Conservation (phyloP, 2,888 invertebrate genomes). For the Eustalomyia histrio region DNA sequence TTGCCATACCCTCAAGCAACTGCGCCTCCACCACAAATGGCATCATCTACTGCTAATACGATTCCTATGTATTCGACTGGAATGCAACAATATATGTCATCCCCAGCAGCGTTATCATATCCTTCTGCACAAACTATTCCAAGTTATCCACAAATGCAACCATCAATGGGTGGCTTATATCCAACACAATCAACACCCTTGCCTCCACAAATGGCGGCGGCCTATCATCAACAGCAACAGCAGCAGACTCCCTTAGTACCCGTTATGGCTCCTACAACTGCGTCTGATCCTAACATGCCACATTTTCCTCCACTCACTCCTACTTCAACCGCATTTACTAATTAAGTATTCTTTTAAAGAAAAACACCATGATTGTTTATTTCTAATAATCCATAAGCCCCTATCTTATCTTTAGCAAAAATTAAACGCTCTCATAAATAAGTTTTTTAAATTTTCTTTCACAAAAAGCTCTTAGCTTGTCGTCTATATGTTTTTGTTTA, state of each 20-base stretch:
- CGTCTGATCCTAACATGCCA: constrained; percentile 22
- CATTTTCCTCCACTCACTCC: constrained; percentile 57
- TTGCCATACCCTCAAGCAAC: constrained; percentile 74
- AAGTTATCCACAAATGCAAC: constrained; percentile 78
- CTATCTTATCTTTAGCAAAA: background rate
- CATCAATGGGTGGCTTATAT: constrained; percentile 74
- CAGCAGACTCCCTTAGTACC: constrained; percentile 38
- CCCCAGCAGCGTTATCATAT: constrained; percentile 73
- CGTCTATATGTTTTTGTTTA: constrained; percentile 3
- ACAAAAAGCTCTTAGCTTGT: background rate
- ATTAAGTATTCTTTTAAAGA: constrained; percentile 61
- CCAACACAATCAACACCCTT: constrained; percentile 73
- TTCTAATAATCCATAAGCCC: background rate
- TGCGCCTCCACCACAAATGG: constrained; percentile 53
- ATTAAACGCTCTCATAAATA: background rate
- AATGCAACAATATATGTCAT: constrained; percentile 73
- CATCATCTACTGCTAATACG: constrained; percentile 48
- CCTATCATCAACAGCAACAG: constrained; percentile 60
- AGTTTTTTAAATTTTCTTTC: background rate
- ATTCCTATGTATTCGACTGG: constrained; percentile 75
- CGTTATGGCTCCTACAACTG: constrained; percentile 41
- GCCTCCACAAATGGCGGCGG: constrained; percentile 72
- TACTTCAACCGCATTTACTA: constrained; percentile 64
- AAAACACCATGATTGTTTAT: constrained; percentile 24
- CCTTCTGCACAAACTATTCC: constrained; percentile 76